Conservation (phyloP, 2,797 vertebrate species). For the Limnodromus scolopaceus region DNA sequence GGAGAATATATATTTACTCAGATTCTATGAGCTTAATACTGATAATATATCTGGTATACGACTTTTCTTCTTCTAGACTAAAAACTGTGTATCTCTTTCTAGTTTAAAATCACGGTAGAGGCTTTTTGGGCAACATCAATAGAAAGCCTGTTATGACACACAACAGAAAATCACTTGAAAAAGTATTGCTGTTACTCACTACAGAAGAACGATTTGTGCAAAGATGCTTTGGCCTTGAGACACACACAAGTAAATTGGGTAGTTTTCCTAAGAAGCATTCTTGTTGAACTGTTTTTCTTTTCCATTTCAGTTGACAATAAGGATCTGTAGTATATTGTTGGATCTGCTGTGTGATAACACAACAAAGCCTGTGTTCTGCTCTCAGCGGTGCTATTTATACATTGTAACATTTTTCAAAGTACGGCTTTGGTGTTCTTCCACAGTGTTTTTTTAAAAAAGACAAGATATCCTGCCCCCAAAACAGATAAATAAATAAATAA, state of each 20-base stretch:
- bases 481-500: background rate
- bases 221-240: slow-evolving; percentile 68
- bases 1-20: background rate
- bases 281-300: slow-evolving; percentile 65
- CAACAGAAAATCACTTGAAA: slow-evolving; percentile 47
- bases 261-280: slow-evolving; percentile 64
- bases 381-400: slow-evolving; percentile 51
- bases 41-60: background rate
- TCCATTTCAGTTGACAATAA: slow-evolving; percentile 64
- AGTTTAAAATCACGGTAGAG: slow-evolving; percentile 14
- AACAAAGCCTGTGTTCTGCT: slow-evolving; percentile 60
- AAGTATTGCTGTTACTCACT: slow-evolving; percentile 62
- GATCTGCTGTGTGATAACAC: slow-evolving; percentile 58
- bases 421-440: slow-evolving; percentile 1
- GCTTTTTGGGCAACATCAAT: slow-evolving; percentile 4
- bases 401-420: slow-evolving; percentile 52
- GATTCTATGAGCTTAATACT: background rate
- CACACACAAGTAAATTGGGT: slow-evolving; percentile 64
- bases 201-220: slow-evolving; percentile 63
- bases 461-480: background rate
- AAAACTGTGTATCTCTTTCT: background rate
- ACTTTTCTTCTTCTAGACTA: background rate
- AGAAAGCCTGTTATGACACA: slow-evolving; percentile 52
- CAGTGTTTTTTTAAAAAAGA: background rate
- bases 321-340: slow-evolving; percentile 66